Conservation (phyloP, 2,888 invertebrate genomes). For the Halocaridina rubra region DNA sequence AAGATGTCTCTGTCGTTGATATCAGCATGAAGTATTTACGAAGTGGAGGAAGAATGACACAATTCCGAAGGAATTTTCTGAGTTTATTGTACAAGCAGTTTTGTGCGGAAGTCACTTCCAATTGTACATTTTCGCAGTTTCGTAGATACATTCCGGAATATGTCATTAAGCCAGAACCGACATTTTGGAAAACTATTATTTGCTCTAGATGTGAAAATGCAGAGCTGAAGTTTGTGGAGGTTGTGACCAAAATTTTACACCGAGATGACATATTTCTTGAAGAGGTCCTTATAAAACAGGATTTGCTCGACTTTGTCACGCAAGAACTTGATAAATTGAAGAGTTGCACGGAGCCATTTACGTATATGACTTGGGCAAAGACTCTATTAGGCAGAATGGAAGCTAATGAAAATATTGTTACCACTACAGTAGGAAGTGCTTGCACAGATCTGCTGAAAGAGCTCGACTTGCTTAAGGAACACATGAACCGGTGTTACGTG, state of each 20-base stretch:
- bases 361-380: background rate
- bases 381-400: background rate
- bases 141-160: background rate
- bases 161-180: background rate
- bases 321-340: background rate
- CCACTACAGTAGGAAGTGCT: background rate
- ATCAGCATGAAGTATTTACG: background rate
- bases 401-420: background rate
- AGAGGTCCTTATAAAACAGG: background rate
- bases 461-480: background rate
- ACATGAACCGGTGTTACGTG: background rate
- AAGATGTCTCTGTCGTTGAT: background rate
- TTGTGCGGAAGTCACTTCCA: background rate
- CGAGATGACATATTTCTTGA: background rate
- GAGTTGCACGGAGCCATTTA: background rate
- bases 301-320: background rate
- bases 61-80: background rate
- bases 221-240: background rate
- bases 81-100: background rate
- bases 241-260: background rate
- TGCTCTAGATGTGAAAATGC: background rate
- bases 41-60: background rate
- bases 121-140: background rate
- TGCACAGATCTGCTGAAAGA: background rate
- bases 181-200: background rate